These are phyloP conservation scores for Megalops atlanticus DNA, from an alignment of 2,113 vertebrate genomes.

Conservation along the genomic window DNA sequence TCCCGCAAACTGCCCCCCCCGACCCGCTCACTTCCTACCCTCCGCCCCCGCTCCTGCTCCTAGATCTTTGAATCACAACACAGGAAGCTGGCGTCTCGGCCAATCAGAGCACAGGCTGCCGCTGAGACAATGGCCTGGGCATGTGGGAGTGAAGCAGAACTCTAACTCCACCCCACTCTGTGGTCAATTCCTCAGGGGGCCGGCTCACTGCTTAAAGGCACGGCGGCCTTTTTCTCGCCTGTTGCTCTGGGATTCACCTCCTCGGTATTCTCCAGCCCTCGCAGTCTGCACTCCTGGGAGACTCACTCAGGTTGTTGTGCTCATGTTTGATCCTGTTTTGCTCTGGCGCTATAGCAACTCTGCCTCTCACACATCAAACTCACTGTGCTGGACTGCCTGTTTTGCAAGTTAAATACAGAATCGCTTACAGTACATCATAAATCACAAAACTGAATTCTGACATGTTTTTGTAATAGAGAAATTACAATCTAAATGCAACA, in stretches of 20 bases:
- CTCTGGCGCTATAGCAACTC: slow-evolving; percentile 18
- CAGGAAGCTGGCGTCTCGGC: slow-evolving; percentile 72
- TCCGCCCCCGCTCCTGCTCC: slow-evolving; percentile 7
- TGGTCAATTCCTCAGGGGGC: slow-evolving; percentile 28
- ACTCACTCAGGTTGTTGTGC: background rate
- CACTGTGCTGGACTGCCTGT: background rate
- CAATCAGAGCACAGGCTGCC: slow-evolving; percentile 62
- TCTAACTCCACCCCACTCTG: slow-evolving; percentile 40
- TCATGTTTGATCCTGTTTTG: background rate
- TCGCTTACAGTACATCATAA: background rate
- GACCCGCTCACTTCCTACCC: slow-evolving; percentile 18
- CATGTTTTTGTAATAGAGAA: no score
- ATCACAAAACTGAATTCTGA: no score
- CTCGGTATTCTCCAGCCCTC: background rate
- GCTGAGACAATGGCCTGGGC: slow-evolving; percentile 38
- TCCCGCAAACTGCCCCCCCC: slow-evolving; percentile 25
- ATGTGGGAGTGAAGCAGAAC: slow-evolving; percentile 38
- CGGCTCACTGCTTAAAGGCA: slow-evolving; percentile 61
- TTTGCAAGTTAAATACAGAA: background rate
- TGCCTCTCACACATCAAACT: background rate
- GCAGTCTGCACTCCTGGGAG: slow-evolving; percentile 4
- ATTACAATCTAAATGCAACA: no score
- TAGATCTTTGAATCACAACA: slow-evolving; percentile 79
- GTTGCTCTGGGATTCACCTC: background rate
- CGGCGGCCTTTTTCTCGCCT: background rate